These are phyloP conservation scores for Oryzias celebensis DNA, from an alignment of 2,113 vertebrate species.

Conservation along the genomic window DNA sequence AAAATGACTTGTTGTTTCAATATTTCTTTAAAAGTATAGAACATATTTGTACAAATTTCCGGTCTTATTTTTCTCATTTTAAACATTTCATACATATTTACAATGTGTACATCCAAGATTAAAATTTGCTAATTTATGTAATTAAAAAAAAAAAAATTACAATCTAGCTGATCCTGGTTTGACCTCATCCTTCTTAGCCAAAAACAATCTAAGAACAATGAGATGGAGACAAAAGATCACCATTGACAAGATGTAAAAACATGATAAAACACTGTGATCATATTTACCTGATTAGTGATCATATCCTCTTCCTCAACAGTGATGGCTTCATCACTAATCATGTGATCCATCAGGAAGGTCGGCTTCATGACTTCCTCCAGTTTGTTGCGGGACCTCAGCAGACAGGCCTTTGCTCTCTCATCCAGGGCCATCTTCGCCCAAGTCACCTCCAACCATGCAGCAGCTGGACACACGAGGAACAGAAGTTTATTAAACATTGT, in stretches of 20 bases:
- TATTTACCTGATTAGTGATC: conserved; percentile 81
- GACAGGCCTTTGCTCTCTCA: conserved; percentile 82
- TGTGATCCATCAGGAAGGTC: conserved; percentile 89
- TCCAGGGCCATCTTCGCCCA: conserved; percentile 78
- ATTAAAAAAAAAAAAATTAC: too few relatives aligned
- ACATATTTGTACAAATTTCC: too few relatives aligned
- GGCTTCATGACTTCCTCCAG: conserved; percentile 91
- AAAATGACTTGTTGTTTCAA: not conserved
- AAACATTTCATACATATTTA: too few relatives aligned
- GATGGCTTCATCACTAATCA: conserved; percentile 88
- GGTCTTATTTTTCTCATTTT: too few relatives aligned
- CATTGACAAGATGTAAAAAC: not conserved
- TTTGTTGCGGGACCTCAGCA: conserved; percentile 79
- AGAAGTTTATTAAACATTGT: not conserved
- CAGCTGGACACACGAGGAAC: not conserved
- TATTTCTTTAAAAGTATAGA: too few relatives aligned
- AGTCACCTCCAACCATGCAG: conserved; percentile 41
- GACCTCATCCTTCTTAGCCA: too few relatives aligned
- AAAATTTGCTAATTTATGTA: too few relatives aligned
- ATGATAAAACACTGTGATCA: not conserved
- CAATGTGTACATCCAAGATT: too few relatives aligned
- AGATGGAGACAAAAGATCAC: not conserved
- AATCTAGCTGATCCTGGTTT: too few relatives aligned
- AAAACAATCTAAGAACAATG: too few relatives aligned
- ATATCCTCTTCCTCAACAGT: conserved; percentile 84